phyloP scores from a whole-genome alignment of 2,797 vertebrate species.

The Protonibea diacanthus region DNA sequence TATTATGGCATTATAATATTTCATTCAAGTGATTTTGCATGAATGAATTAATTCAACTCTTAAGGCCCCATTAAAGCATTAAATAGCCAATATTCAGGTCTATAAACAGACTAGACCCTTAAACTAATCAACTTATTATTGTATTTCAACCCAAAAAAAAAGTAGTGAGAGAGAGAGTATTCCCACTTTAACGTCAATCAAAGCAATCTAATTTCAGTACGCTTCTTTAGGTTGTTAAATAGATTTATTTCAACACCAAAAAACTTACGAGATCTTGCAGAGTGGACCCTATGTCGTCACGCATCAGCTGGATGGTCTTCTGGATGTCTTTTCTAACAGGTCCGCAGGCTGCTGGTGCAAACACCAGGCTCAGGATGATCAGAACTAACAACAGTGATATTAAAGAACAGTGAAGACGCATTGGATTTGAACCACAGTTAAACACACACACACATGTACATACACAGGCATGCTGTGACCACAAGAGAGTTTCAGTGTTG shows the following conservation, averaged over 20 bases:
- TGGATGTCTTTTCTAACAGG: fast-evolving
- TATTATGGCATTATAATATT: no score
- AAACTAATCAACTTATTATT: not conserved
- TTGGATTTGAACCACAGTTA: not conserved
- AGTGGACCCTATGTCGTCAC: fast-evolving
- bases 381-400: conserved; percentile 19
- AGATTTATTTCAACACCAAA: not conserved
- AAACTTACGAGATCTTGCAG: not conserved
- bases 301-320: fast-evolving
- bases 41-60: no score
- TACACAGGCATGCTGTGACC: not conserved
- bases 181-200: no score
- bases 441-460: not conserved
- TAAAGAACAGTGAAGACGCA: not conserved
- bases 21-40: no score
- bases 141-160: no score
- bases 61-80: no score
- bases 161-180: no score
- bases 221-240: not conserved
- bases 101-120: no score
- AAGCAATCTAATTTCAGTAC: no score
- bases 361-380: conserved; percentile 39
- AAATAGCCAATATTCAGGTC: no score
- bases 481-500: conserved; percentile 15
- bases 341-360: not conserved